phyloP scores from a whole-genome alignment of 2,113 vertebrate genomes.

The Crotalus horridus region DNA sequence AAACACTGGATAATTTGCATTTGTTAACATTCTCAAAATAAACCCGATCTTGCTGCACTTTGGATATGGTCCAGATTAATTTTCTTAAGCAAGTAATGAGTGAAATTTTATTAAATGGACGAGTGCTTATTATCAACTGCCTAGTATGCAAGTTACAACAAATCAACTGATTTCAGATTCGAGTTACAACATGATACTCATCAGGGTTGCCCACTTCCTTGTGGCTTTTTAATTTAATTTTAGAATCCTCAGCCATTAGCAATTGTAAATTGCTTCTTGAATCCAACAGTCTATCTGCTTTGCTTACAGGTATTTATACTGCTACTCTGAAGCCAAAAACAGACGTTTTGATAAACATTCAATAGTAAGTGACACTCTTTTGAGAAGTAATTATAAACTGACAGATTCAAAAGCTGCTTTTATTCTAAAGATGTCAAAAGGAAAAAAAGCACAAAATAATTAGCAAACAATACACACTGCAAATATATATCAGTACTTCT shows the following conservation, averaged over 20 bases:
- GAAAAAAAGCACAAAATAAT: neutral
- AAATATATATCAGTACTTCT: neutral
- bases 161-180: neutral
- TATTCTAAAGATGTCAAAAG: neutral
- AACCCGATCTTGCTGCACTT: neutral
- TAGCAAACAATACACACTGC: neutral
- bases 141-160: neutral
- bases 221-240: neutral
- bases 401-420: neutral
- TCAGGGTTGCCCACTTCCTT: neutral
- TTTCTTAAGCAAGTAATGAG: neutral
- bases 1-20: neutral
- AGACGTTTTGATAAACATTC: neutral
- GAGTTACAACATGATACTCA: neutral
- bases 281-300: neutral
- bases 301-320: slow-evolving; percentile 7
- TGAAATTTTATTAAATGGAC: neutral
- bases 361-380: slow-evolving; percentile 8
- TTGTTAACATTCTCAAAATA: neutral
- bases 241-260: neutral
- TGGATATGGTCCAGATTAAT: neutral
- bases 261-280: neutral
- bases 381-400: neutral
- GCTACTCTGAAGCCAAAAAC: neutral
- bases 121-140: neutral